Evolutionary conservation across 1,140 invertebrate species (phyloP).

Genomic region (Linepithema humile): DNA sequence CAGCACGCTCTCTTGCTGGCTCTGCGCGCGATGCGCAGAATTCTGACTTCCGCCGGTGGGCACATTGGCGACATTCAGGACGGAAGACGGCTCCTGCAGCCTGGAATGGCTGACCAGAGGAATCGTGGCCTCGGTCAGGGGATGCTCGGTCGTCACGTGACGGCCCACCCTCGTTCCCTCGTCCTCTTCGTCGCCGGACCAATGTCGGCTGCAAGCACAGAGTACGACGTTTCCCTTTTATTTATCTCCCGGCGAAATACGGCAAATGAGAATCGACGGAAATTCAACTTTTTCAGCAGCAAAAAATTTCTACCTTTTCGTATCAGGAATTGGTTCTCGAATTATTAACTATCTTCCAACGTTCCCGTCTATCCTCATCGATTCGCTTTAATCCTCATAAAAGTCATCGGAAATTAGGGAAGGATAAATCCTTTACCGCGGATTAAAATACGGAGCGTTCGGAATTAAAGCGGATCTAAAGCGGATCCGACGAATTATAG

Average conservation of each 20-base stretch:
- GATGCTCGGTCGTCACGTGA: conserved; percentile 77
- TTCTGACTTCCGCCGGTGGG: conserved; percentile 64
- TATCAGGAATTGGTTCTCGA: background rate
- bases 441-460: conserved; percentile 2
- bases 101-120: conserved; percentile 77
- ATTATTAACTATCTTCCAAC: conserved; percentile 10
- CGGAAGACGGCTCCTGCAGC: conserved; percentile 74
- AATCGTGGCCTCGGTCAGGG: conserved; percentile 75
- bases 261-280: background rate
- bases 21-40: conserved; percentile 70
- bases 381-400: conserved; percentile 8
- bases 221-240: background rate
- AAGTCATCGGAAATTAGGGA: background rate
- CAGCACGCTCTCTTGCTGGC: conserved; percentile 85
- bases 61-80: conserved; percentile 61
- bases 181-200: conserved; percentile 79
- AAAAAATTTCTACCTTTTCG: background rate
- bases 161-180: conserved; percentile 65
- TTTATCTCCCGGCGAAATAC: background rate
- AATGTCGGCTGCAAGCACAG: conserved; percentile 73
- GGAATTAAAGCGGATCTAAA: conserved; percentile 13
- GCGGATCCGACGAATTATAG: background rate
- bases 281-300: background rate
- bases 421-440: background rate
- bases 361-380: background rate